Base-by-base conservation (phyloP, 2,888 invertebrate genomes). In the Neria commutata region DNA sequence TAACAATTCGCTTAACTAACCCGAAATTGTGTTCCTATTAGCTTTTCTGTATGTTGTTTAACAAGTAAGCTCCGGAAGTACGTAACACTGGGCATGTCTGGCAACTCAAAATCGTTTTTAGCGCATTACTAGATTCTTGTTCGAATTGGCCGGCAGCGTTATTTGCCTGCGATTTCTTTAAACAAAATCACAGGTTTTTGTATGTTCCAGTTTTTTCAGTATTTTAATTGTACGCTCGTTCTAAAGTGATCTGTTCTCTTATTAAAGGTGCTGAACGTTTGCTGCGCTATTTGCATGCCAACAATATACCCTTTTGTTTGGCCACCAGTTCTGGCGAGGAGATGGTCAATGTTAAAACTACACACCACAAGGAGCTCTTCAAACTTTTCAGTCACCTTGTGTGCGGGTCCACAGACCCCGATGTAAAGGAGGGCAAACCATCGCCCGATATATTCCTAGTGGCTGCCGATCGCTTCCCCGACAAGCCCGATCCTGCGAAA, bases 381-480 rank as follows among this genome's bases (percentile, higher is more conserved):
- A 76, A 83, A 1, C 78, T 88, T 19, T 92, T 93, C 76, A 81
- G 88, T 68, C 94, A 94, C 74, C 86, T 87, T 70, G 94, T 96
- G 0, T 88, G 90, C 74, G 93, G 92, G 2, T 91, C 91, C 55
- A 87, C 88, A 11, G 95, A 97, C 76, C 88, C 89, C 0, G 94
- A 92, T 60, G 93, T 96, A 0, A 90, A 89, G 74, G 83, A 85
- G 60, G 94, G 95, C 1, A 97, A 97, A 83, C 96, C 96, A 0
- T 87, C 89, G 56, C 96, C 96, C 0, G 95, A 95, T 76, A 91
- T 93, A 67, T 97, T 94, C 76, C 78, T 91, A 16, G 87, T 94
- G 0, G 88, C 91, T 56, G 91, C 92, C 0, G 80, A 83, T 1
- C 83, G 94, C 63, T 95, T 95, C 78, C 80, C 84, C 0, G 88